Conservation (phyloP, 1,140 invertebrate genomes). For the Dinoponera quadriceps region DNA sequence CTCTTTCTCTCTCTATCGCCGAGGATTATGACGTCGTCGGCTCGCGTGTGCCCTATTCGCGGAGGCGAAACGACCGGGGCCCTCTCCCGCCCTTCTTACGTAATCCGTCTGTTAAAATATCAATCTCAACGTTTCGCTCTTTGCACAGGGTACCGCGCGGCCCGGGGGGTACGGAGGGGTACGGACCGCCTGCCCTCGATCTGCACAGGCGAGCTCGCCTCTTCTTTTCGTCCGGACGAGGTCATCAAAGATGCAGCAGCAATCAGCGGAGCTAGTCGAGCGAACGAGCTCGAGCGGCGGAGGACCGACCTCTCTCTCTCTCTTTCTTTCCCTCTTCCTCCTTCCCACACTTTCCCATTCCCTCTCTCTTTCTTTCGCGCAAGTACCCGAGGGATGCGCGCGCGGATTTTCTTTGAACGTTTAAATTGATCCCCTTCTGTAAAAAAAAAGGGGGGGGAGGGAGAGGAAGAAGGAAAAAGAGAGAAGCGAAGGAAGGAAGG, state of each 20-base stretch:
- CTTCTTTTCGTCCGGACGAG: slow-evolving; percentile 80
- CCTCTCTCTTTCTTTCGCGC: not conserved
- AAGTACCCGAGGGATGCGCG: slow-evolving; percentile 65
- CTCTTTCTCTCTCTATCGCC: not conserved
- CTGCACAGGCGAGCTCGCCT: slow-evolving; percentile 43
- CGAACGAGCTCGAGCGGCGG: slow-evolving; percentile 62
- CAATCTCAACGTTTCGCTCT: slow-evolving; percentile 83
- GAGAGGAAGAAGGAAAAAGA: not conserved
- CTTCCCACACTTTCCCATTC: no score
- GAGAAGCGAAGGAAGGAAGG: not conserved
- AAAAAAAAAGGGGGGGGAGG: slow-evolving; percentile 46
- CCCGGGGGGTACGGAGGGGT: slow-evolving; percentile 59
- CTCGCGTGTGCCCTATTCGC: slow-evolving; percentile 58
- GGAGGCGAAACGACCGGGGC: slow-evolving; percentile 55
- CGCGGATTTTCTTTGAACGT: slow-evolving; percentile 81
- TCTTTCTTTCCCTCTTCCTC: no score
- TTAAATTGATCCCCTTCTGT: slow-evolving; percentile 79
- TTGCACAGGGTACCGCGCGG: slow-evolving; percentile 78
- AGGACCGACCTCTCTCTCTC: slow-evolving; percentile 13
- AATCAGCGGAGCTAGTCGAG: slow-evolving; percentile 84
- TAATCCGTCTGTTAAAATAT: slow-evolving; percentile 85
- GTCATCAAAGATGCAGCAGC: slow-evolving; percentile 86
- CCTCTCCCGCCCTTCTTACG: slow-evolving; percentile 75
- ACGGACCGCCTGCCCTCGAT: slow-evolving; percentile 58
- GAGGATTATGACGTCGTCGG: slow-evolving; percentile 42